Base-by-base conservation (phyloP, 1,140 invertebrate genomes). In the Platorchestia sp. region DNA sequence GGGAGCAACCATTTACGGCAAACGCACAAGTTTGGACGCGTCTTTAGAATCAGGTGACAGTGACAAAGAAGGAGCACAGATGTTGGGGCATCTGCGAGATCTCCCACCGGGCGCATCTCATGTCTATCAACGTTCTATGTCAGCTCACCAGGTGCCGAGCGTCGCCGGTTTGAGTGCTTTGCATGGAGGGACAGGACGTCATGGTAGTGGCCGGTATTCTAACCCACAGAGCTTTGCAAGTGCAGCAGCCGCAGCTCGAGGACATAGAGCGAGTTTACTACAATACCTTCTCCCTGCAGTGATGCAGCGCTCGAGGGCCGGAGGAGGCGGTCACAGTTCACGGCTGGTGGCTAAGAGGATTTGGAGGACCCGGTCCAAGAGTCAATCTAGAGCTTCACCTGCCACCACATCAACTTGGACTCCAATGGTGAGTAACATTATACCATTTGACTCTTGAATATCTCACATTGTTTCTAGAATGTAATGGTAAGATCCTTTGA, bases 341-440 rank as follows among this genome's bases (percentile, higher is more conserved):
- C 97, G 98, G 97, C 98, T 98, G 97, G 98, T 99, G 96, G 98
- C 98, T 96, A 98, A 98, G 97, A 98, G 98, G 97, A 98, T 99
- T 97, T 99, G 98, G 98, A 97, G 98, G 96, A 98, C 98, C 47
- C 97, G 98, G 95, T 98, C 98, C 96, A 98, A 98, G 97, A 98
- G 98, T 97, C 98, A 98, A 96, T 98, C 98, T 95, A 97, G 98
- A 95, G 97, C 97, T 93, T 97, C 97, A 89, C 97, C 97, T 59
- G 96, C 96, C 22, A 97, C 97, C n/a, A 97, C 97, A 59, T 97
- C 96, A 95, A 96, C 97, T 45, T 99, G 98, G 98, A 98, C 98
- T 44, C 98, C 98, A 96, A 98, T 98, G 98, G 98, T 99, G 97
- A 98, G 98, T 97, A 97, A 42, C 43, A 75, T 75, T 75, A 27